These are phyloP conservation scores for Taeniopygia guttata DNA, from an alignment of 2,797 vertebrate genomes.

Conservation along the genomic window DNA sequence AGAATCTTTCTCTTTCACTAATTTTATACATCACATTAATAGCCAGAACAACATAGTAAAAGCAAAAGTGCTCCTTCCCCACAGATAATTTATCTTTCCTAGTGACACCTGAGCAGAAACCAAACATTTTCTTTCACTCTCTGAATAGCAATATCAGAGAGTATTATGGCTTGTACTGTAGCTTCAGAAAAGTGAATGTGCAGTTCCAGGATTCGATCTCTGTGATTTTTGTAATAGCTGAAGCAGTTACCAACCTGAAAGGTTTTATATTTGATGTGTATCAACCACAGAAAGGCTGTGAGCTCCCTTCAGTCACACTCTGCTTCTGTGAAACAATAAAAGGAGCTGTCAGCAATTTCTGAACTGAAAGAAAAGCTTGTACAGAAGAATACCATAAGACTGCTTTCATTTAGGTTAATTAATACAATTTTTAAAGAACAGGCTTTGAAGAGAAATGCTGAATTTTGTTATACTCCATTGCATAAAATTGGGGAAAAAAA, in stretches of 20 bases:
- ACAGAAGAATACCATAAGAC: neutral
- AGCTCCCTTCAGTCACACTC: neutral
- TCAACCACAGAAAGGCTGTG: neutral
- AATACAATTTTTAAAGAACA: neutral
- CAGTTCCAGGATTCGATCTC: constrained; percentile 16
- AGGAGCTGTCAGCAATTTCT: neutral
- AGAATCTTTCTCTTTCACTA: constrained; percentile 21
- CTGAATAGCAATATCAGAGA: constrained; percentile 56
- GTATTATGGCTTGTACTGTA: constrained; percentile 77
- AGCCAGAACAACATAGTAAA: constrained; percentile 38
- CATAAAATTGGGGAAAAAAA: neutral
- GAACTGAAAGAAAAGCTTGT: constrained; percentile 1
- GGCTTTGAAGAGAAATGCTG: neutral
- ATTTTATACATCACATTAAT: constrained; percentile 1
- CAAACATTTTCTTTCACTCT: constrained; percentile 51
- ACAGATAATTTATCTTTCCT: neutral
- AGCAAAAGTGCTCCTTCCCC: constrained; percentile 27
- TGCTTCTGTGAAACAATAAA: neutral
- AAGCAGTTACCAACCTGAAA: constrained; percentile 10
- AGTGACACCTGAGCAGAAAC: constrained; percentile 59
- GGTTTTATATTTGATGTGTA: neutral
- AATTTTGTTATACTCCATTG: neutral
- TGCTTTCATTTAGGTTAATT: neutral
- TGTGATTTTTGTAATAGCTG: neutral
- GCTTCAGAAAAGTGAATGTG: constrained; percentile 57